Base-by-base conservation (phyloP, 2,113 vertebrate species). In the Erythrolamprus reginae region DNA sequence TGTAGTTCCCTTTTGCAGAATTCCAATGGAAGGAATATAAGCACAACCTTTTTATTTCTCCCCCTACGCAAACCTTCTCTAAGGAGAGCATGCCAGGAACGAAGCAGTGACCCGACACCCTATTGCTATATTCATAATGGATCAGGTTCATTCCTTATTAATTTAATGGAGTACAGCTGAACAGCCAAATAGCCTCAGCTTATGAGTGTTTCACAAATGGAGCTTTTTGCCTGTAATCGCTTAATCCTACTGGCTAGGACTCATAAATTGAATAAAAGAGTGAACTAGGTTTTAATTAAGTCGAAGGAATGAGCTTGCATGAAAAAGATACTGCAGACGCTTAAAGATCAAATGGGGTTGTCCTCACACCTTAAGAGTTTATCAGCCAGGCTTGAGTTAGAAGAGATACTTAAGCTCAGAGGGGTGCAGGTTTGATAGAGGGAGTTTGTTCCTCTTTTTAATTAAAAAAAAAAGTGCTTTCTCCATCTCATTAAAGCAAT, bases 261-360 rank as follows among this genome's bases (percentile, higher is more conserved):
- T 98, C 97, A 97, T 97, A 98, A 98, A 98, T 98, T 96, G 97
- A 98, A 98, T 98, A 98, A 97, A 97, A 97, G 97, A 97, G 98
- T 96, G 97, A 97, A 96, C 97, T 97, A 97, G 97, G 98, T 98
- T 99, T 99, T 99, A 99, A 99, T 99, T 99, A 99, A 99, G 98
- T 96, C 96, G 96, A 97, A 97, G 96, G 96, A 97, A 97, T 96
- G 96, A 97, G 95, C 96, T 95, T 96, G 95, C 91, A 95, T 97
- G 96, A 97, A 96, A 97, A 96, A 97, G 97, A 96, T 96, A 96
- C 96, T 96, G 95, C 94, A 94, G 96, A 95, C 93, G 94, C 94
- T 96, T 94, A 96, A 95, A 95, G 97, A 96, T 95, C 95, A 96
- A 55, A 96, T 95, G 94, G 90, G 96, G 96, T 96, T 96, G 95